Evolutionary conservation across 2,888 invertebrate species (phyloP).

Genomic region (Eristalinus aeneus): DNA sequence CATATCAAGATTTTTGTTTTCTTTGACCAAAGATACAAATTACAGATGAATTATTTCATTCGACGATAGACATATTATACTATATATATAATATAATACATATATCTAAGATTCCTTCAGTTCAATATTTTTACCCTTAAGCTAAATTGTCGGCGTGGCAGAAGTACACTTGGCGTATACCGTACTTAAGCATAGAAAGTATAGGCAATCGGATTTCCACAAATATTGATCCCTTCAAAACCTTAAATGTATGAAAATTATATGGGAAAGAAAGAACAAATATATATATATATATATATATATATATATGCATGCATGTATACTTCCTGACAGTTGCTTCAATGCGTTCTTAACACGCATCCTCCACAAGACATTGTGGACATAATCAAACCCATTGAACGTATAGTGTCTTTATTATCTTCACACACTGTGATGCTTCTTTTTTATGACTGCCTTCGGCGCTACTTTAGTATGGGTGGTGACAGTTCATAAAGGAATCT

Average conservation of each 20-base stretch:
- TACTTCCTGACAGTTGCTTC: conserved; percentile 73
- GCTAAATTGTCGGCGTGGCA: conserved; percentile 47
- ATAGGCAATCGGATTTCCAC: conserved; percentile 42
- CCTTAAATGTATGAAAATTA: conserved; percentile 55
- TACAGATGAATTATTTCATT: conserved; percentile 72
- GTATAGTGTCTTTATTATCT: conserved; percentile 76
- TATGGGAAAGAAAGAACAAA: conserved; percentile 72
- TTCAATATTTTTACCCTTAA: conserved; percentile 55
- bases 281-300: conserved; percentile 74
- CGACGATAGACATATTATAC: conserved; percentile 48
- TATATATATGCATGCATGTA: conserved; percentile 72
- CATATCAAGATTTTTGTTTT: conserved; percentile 70
- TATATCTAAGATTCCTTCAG: conserved; percentile 49
- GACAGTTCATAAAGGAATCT: conserved; percentile 37
- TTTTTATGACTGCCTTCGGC: conserved; percentile 62
- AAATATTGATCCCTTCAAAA: conserved; percentile 62
- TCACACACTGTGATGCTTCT: conserved; percentile 73
- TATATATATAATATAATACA: too few species aligned
- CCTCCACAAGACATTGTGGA: conserved; percentile 70
- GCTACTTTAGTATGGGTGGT: conserved; percentile 49
- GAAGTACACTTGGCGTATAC: neutral
- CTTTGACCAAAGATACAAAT: conserved; percentile 71
- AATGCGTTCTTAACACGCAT: conserved; percentile 49
- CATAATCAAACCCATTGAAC: conserved; percentile 74
- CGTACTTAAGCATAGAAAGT: conserved; percentile 32